phyloP scores from a whole-genome alignment of 2,113 vertebrate species.

The Dunckerocampus dactyliophorus region DNA sequence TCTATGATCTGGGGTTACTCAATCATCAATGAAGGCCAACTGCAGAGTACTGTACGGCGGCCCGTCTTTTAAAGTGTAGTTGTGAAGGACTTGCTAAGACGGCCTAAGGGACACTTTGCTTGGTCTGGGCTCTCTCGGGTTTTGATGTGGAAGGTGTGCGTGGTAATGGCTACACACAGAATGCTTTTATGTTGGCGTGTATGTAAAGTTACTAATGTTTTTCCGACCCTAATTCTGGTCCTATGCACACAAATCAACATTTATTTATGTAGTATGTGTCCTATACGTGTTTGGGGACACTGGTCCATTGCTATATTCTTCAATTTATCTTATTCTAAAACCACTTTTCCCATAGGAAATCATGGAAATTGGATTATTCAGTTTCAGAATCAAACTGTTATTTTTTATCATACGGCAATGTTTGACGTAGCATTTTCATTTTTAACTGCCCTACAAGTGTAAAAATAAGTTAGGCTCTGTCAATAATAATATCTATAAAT shows the following conservation, averaged over 20 bases:
- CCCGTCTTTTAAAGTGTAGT: constrained; percentile 70
- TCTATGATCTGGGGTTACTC: constrained; percentile 69
- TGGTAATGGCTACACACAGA: constrained; percentile 59
- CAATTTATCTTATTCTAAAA: constrained; percentile 5
- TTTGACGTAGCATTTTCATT: too few species aligned
- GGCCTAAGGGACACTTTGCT: constrained; percentile 67
- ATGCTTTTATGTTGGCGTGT: constrained; percentile 31
- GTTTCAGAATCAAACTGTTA: too few species aligned
- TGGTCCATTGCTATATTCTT: background rate
- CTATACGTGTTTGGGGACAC: too few species aligned
- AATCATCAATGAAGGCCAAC: constrained; percentile 70
- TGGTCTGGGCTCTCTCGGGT: constrained; percentile 53
- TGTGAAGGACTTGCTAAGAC: constrained; percentile 70
- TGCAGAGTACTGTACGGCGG: constrained; percentile 62
- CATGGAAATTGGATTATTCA: background rate
- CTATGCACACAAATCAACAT: constrained; percentile 2
- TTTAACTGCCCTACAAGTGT: too few species aligned
- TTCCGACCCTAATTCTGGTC: constrained; percentile 13
- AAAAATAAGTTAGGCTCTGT: too few species aligned
- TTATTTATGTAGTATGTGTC: too few species aligned
- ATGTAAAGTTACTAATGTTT: background rate
- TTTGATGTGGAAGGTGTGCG: constrained; percentile 64
- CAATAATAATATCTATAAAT: too few species aligned
- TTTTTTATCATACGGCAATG: too few species aligned
- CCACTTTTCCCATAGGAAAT: constrained; percentile 3